Conservation (phyloP, 2,797 vertebrate species). For the Paguma larvata region DNA sequence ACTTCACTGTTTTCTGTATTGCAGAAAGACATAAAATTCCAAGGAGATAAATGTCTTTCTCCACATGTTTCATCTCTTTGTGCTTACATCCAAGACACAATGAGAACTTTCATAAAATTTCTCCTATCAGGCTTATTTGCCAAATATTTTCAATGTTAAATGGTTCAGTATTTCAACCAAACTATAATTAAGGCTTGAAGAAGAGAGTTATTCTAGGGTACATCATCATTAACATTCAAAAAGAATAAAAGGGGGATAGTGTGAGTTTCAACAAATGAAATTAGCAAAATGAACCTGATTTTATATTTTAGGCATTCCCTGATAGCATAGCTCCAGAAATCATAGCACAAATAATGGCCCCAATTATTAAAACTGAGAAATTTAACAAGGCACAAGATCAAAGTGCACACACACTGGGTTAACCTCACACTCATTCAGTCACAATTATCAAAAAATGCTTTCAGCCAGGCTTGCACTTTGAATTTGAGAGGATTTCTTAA, state of each 20-base stretch:
- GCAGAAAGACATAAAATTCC: slow-evolving; percentile 70
- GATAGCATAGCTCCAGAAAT: slow-evolving; percentile 63
- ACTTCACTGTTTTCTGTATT: slow-evolving; percentile 59
- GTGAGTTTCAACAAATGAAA: slow-evolving; percentile 73
- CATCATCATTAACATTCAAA: slow-evolving; percentile 64
- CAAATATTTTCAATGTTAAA: slow-evolving; percentile 76
- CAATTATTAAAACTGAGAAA: slow-evolving; percentile 77
- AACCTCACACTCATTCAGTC: slow-evolving; percentile 58
- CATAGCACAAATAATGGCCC: slow-evolving; percentile 77
- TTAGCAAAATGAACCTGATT: slow-evolving; percentile 73
- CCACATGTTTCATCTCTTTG: slow-evolving; percentile 46
- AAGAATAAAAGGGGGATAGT: slow-evolving; percentile 54
- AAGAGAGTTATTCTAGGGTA: slow-evolving; percentile 59
- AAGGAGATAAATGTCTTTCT: slow-evolving; percentile 53
- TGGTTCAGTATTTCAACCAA: slow-evolving; percentile 67
- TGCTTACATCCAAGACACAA: slow-evolving; percentile 40
- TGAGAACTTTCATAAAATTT: slow-evolving; percentile 56
- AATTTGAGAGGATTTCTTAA: slow-evolving; percentile 72
- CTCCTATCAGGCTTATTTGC: slow-evolving; percentile 66
- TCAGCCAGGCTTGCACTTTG: slow-evolving; percentile 69
- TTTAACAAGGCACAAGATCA: slow-evolving; percentile 61
- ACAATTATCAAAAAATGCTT: slow-evolving; percentile 80
- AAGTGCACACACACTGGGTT: slow-evolving; percentile 40
- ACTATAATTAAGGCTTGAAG: slow-evolving; percentile 70
- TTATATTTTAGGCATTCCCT: slow-evolving; percentile 64